Base-by-base conservation (phyloP, 2,888 invertebrate genomes). In the Lasioglossum villosulum region DNA sequence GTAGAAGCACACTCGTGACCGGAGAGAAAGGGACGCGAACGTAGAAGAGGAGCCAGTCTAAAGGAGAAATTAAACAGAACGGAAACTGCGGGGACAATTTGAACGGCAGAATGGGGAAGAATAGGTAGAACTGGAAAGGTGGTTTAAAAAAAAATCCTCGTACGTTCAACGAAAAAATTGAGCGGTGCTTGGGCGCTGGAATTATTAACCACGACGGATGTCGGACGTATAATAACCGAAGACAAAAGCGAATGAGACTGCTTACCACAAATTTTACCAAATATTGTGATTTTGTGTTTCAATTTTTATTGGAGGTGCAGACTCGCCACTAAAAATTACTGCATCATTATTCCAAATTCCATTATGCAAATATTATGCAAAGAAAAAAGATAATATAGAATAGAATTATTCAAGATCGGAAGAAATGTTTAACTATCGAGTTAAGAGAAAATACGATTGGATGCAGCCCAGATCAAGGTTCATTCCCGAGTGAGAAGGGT, bases 1-100 rank as follows among this genome's bases (percentile, higher is more conserved):
- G 72, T 42, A 73, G 63, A 14, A 76, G 82, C 68, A 63, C 71
- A 48, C 12, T 75, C 76, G 72, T 66, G n/a, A 5, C 4, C n/a
- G 23, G n/a, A 39, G 70, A 39, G 70, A 73, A 73, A 39, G 70
- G 70, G 66, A 73, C 52, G 70, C 4, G n/a, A 70, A n/a, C 39
- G 39, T 70, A n/a, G 70, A 70, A 70, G 23, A 39, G 39, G 37
- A 39, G n/a, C 70, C 70, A 4, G 39, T 39, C 37, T 70, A 39
- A 30, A 34, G 34, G 59, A 27, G 27, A 30, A 30, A 39, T 23
- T 68, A 80, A 45, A 56, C 75, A 52, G 56, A 30, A 56, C 16
- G 70, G 66, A 72, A 66, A 68, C 70, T 39, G 42, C 14, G 48
- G n/a, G 70, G 56, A 56, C 81, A 70, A 56, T 52, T 10, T 39